Base-by-base conservation (phyloP, 2,888 invertebrate species). In the Eristalis intricaria region DNA sequence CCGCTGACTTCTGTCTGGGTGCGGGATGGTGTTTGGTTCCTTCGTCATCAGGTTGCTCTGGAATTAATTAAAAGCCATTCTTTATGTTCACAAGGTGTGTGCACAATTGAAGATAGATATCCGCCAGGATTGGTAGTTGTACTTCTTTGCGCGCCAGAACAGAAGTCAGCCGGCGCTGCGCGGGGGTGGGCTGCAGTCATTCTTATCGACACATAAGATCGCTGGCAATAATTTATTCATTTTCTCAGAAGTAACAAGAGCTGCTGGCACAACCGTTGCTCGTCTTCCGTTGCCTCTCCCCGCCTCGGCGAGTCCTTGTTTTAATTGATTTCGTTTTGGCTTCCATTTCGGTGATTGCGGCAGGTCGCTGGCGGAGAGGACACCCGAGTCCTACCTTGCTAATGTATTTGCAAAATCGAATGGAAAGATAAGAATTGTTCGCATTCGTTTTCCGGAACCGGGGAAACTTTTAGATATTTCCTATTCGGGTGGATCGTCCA, bases 11-110 rank as follows among this genome's bases (percentile, higher is more conserved):
- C 8, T 8, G 32, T 32, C 10, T 32, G 32, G 32, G 32, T 32
- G 32, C 32, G 32, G 32, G 10, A 4, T 7, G 32, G 32, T 26
- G 32, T 29, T 38, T 58, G 77, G 77, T 64, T 80, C 71, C 87
- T 84, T 84, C 87, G 80, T 80, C 84, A 76, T 66, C 87, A 84
- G 83, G 87, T 87, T 84, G 84, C 71, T 84, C 75, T 32, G 76
- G 87, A 87, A 87, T 87, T 87, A 87, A 87, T 87, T 87, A 87
- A 87, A 87, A 84, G 87, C 87, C 84, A 87, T 87, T 87, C 84
- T 87, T 87, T 68, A 87, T 76, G 79, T 80, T 87, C 84, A 87
- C 76, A 87, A 87, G 87, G 87, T 87, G 84, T 87, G 87, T 87
- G 87, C 84, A 87, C 87, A 87, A 84, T 75, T 65, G 84, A 68